phyloP scores from a whole-genome alignment of 2,113 vertebrate genomes.

The Pleuronectes platessa region DNA sequence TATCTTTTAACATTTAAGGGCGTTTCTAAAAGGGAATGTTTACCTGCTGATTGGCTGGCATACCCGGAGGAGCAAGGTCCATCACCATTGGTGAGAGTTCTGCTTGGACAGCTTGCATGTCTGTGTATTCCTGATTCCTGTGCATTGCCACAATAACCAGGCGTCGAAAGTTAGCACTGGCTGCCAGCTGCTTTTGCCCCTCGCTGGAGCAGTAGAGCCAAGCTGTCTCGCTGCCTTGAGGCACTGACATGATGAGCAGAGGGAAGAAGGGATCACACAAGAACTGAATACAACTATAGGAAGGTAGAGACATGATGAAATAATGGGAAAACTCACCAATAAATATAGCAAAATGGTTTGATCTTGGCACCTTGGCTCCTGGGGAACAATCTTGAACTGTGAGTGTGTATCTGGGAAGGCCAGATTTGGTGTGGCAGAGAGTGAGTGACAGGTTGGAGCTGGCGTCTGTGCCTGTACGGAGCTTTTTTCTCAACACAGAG shows the following conservation, averaged over 20 bases:
- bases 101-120: conserved; percentile 91
- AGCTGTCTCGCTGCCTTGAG: conserved; percentile 93
- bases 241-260: conserved; percentile 82
- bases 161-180: conserved; percentile 88
- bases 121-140: conserved; percentile 90
- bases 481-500: conserved; percentile 87
- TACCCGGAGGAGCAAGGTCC: conserved; percentile 91
- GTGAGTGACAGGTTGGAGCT: conserved; percentile 81
- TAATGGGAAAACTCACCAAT: conserved; percentile 86
- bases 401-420: conserved; percentile 91
- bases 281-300: neutral
- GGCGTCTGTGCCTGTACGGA: conserved; percentile 82
- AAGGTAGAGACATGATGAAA: neutral
- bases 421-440: conserved; percentile 85
- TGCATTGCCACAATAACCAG: conserved; percentile 91
- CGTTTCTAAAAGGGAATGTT: neutral
- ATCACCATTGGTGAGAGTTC: conserved; percentile 95
- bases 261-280: neutral
- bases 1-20: neutral
- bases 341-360: conserved; percentile 94
- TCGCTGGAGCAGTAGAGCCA: conserved; percentile 94
- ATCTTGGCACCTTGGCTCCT: conserved; percentile 82
- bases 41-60: conserved; percentile 92
- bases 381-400: conserved; percentile 89
- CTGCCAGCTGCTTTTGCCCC: conserved; percentile 88